Evolutionary conservation across 1,140 invertebrate species (phyloP).

Genomic region (Polyergus mexicanus): DNA sequence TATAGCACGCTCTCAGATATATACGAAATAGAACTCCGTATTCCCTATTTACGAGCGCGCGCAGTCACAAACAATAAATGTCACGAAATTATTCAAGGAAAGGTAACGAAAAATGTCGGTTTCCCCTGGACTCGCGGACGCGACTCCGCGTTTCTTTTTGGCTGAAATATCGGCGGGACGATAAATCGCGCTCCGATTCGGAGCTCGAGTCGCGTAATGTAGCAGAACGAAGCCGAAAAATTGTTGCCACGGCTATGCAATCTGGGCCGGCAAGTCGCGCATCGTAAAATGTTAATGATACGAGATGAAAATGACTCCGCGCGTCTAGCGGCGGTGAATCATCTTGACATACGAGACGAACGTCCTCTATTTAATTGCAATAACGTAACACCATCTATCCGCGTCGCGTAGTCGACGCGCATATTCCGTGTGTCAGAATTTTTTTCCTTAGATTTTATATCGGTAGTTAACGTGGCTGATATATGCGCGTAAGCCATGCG

Average conservation of each 20-base stretch:
- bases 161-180: conserved; percentile 55
- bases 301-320: conserved; percentile 56
- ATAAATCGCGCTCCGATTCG: conserved; percentile 47
- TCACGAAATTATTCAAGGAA: conserved; percentile 48
- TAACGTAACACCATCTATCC: conserved; percentile 27
- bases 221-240: conserved; percentile 69
- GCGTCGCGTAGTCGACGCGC: conserved; percentile 2
- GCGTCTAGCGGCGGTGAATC: conserved; percentile 59
- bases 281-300: conserved; percentile 69
- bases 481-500: conserved; percentile 59
- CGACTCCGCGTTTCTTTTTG: not conserved
- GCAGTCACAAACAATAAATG: conserved; percentile 32
- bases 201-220: conserved; percentile 57
- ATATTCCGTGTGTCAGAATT: conserved; percentile 6
- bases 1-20: conserved; percentile 3
- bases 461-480: conserved; percentile 73
- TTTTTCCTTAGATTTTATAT: conserved; percentile 73
- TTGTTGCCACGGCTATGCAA: conserved; percentile 50
- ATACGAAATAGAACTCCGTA: not conserved
- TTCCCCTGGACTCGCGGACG: not conserved
- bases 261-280: conserved; percentile 18
- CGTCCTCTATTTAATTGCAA: conserved; percentile 65
- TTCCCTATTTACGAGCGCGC: conserved; percentile 37
- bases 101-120: not conserved
- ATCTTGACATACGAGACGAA: conserved; percentile 33